phyloP scores from a whole-genome alignment of 2,797 vertebrate genomes.

The Phalanger gymnotis region DNA sequence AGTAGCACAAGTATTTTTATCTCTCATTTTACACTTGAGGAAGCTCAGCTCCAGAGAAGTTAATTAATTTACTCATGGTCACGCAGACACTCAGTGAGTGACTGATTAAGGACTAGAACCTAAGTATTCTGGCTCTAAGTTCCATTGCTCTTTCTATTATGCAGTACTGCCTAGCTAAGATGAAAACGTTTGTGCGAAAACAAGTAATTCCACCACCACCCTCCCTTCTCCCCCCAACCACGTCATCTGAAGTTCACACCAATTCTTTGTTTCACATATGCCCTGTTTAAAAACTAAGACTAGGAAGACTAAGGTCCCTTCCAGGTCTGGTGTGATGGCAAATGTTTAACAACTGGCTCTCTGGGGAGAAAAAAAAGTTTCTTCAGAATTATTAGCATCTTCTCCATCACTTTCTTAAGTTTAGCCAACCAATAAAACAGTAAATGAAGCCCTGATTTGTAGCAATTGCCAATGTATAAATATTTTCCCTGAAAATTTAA shows the following conservation, averaged over 20 bases:
- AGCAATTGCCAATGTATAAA: background rate
- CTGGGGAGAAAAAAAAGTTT: background rate
- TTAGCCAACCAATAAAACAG: background rate
- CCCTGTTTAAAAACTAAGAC: background rate
- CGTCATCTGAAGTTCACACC: background rate
- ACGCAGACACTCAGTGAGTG: accelerated
- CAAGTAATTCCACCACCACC: no score
- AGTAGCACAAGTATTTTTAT: background rate
- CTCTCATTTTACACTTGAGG: background rate
- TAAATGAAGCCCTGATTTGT: background rate
- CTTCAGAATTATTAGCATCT: background rate
- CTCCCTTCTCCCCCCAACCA: background rate
- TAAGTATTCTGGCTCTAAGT: background rate
- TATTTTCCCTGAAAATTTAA: background rate
- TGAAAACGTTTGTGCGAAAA: background rate
- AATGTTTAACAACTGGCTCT: background rate
- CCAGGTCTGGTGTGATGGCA: background rate
- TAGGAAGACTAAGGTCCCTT: no score
- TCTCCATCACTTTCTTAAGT: background rate
- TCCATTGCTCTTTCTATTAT: background rate
- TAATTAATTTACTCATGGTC: background rate
- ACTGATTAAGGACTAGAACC: background rate
- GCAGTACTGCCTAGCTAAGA: background rate
- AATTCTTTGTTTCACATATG: background rate
- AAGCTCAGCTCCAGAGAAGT: background rate